Conservation (phyloP, 2,888 invertebrate genomes). For the Gari tellinella region DNA sequence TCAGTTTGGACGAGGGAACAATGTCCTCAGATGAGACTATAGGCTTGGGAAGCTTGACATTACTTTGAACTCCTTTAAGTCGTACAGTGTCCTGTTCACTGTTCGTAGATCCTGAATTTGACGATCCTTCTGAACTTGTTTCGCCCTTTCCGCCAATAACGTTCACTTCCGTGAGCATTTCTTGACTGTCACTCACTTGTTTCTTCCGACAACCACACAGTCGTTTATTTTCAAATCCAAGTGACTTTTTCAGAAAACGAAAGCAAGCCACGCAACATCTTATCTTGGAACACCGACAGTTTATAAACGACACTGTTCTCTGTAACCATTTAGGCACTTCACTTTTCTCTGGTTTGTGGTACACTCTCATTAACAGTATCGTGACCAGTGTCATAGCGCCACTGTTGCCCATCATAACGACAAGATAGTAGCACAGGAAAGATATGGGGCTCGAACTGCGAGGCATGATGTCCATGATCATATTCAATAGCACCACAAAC, state of each 20-base stretch:
- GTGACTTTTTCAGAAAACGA: slow-evolving; percentile 9
- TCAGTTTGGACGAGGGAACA: background rate
- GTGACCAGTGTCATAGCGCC: slow-evolving; percentile 54
- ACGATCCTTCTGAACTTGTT: background rate
- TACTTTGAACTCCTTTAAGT: background rate
- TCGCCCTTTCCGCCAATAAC: slow-evolving; percentile 7
- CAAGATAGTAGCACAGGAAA: slow-evolving; percentile 53
- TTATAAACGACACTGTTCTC: slow-evolving; percentile 40
- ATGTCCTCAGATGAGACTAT: background rate
- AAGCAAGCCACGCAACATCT: slow-evolving; percentile 32
- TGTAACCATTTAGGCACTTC: slow-evolving; percentile 49
- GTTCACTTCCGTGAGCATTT: slow-evolving; percentile 7
- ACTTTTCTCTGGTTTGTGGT: slow-evolving; percentile 52
- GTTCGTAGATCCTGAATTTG: background rate
- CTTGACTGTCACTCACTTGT: background rate
- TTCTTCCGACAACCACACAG: slow-evolving; percentile 22
- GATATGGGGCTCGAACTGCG: slow-evolving; percentile 53
- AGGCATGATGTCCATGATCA: slow-evolving; percentile 61
- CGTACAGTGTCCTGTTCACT: background rate
- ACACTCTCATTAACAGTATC: slow-evolving; percentile 49
- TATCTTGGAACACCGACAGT: slow-evolving; percentile 46
- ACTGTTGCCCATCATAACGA: slow-evolving; percentile 56
- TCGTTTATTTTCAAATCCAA: slow-evolving; percentile 22
- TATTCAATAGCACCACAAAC: slow-evolving; percentile 52
- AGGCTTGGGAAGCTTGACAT: slow-evolving; percentile 4